phyloP scores from a whole-genome alignment of 2,888 invertebrate genomes.

The Sesamia inferens region DNA sequence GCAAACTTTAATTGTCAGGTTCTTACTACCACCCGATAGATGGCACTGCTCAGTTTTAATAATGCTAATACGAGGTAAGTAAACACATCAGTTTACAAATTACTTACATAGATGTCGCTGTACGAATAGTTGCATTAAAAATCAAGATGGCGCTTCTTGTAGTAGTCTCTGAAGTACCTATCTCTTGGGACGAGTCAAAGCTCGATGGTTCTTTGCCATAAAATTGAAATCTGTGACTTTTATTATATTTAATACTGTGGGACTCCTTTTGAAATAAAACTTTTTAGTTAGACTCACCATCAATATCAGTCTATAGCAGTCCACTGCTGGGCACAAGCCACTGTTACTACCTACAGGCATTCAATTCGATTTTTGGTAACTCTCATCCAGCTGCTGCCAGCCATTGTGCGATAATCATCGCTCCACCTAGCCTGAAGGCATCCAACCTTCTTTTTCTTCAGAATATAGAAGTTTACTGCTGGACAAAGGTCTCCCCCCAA shows the following conservation, averaged over 20 bases:
- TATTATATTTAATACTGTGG: no score
- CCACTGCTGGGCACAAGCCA: no score
- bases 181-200: no score
- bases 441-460: no score
- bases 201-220: not conserved
- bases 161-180: not conserved
- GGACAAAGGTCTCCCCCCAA: no score
- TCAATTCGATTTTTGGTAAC: no score
- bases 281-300: not conserved
- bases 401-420: no score
- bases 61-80: not conserved
- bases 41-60: not conserved
- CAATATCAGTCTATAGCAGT: no score
- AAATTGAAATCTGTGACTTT: not conserved
- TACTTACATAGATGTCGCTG: slow-evolving; percentile 25
- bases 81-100: not conserved
- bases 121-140: not conserved
- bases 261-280: not conserved
- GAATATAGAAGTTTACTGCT: no score
- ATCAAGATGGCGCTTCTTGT: slow-evolving; percentile 9
- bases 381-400: no score
- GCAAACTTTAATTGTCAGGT: not conserved
- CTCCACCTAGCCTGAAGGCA: no score
- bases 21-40: not conserved
- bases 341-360: no score